Percentiles rank a stretch among this genome's conserved stretches.
Evolutionary conservation across 2,888 invertebrate genomes (phyloP).

Genomic region (Scaeva pyrastri): DNA sequence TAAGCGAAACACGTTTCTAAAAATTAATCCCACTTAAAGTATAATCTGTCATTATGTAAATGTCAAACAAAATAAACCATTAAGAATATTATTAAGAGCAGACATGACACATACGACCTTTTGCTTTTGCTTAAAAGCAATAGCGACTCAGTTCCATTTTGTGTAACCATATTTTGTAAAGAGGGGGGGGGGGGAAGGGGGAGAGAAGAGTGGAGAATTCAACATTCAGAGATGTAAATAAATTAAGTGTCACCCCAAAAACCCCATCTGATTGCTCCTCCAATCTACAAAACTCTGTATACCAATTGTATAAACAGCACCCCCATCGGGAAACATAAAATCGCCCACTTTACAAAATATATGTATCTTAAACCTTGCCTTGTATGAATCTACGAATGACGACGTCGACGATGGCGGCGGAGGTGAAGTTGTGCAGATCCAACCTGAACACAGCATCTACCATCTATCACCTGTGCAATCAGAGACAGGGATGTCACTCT

Average conservation of each 20-base stretch:
- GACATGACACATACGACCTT: slow-evolving; percentile 29
- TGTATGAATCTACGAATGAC: background rate
- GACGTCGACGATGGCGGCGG: too few relatives aligned
- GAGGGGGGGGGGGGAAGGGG: too few relatives aligned
- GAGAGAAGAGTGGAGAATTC: background rate
- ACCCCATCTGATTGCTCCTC: slow-evolving; percentile 12
- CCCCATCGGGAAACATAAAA: slow-evolving; percentile 27
- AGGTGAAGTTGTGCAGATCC: slow-evolving; percentile 31
- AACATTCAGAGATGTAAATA: slow-evolving; percentile 33
- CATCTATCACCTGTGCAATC: slow-evolving; percentile 71
- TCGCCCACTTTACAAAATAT: slow-evolving; percentile 24
- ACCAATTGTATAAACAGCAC: slow-evolving; percentile 4
- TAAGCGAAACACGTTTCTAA: background rate
- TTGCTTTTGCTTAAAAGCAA: slow-evolving; percentile 10
- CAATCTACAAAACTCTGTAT: slow-evolving; percentile 5
- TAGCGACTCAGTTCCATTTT: background rate
- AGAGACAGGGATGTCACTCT: slow-evolving; percentile 68
- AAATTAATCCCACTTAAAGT: slow-evolving; percentile 12
- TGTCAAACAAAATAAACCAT: slow-evolving; percentile 46
- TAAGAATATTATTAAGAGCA: slow-evolving; percentile 27
- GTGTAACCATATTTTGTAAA: background rate
- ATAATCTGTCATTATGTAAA: slow-evolving; percentile 16
- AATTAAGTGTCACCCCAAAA: slow-evolving; percentile 55
- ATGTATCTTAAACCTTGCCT: too few relatives aligned
- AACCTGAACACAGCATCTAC: slow-evolving; percentile 58